Base-by-base conservation (phyloP, 1,140 invertebrate species). In the Penaeus vannamei region DNA sequence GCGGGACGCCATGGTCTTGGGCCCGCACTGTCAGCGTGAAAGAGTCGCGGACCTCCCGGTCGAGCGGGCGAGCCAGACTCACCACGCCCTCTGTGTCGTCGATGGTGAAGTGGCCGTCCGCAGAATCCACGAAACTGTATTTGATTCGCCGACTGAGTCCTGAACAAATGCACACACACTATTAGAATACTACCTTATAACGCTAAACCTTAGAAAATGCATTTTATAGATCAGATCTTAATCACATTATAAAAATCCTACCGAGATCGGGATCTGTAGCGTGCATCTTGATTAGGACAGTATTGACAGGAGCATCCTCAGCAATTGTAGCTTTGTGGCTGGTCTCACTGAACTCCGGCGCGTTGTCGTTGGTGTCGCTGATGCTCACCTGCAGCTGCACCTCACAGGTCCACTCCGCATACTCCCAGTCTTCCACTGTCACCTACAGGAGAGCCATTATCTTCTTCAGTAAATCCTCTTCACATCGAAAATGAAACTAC, bases 351-450 rank as follows among this genome's bases (percentile, higher is more conserved):
- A 98, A 97, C 0, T 96, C 80, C 12, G 97, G 97, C 12, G 96
- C 95, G 92, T 98, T 98, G 92, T 98, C 98, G 93, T 98, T 99
- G 0, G 96, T 96, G 93, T 98, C 98, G 2, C 95, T 92, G 36
- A 98, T 95, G 92, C 97, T 96, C 59, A 99, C 94, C 91, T 96
- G 96, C 1, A 98, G 94, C 90, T 95, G 94, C 17, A 96, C 95
- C 91, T 95, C 95, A 89, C 95, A 95, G 59, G 96, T 96, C 22
- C 97, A 93, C 29, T 95, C 94, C 8, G 97, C 97, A 77, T 95
- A 92, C 19, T 97, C 97, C 91, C 95, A 95, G 93, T 98, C 97
- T 80, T 95, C 95, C 1, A 97, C 97, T 90, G 96, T 94, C 76
- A 98, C 94, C 93, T 97, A 96, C 14, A 60, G 8, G 23, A 64